Evolutionary conservation across 2,888 invertebrate species (phyloP), one percentile per base, ranked within the genome.

Genomic region (Brachycybe producta): DNA sequence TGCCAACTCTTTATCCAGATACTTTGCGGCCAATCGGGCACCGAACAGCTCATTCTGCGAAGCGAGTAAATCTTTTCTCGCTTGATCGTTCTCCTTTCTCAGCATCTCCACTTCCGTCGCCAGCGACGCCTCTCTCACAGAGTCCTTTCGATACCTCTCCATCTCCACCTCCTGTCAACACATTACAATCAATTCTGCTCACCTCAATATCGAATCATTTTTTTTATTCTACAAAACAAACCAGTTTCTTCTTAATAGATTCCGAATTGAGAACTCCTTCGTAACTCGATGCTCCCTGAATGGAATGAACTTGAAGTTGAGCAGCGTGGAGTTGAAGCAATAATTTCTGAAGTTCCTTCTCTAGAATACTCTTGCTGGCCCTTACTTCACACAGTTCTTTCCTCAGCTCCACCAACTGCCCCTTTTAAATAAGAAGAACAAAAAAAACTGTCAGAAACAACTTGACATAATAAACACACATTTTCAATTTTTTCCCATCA

Each of bases 1-100:
- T 28, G 84, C 84, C 52, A 85, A 67, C 65, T 85, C 84, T 64
- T 87, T 87, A 66, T 88, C 86, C 57, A 87, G 69, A 65, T 87
- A 87, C 63, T 84, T 84, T 11, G 86, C 84, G 8, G 86, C 85
- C 56, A 87, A 70, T 60, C 84, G 76, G 13, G 86, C 84, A 35
- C 85, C 86, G 63, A 82, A 85, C 5, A 87, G 78, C 67, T 87
- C 86, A 15, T 82, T 81, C 63, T 85, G 81, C 43, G 85, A 67
- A 2, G 82, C 78, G 19, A 82, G 72, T 51, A 84, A 75, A 39
- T 81, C 79, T 61, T 80, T 78, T 44, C 82, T 67, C 30, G 85
- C 70, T 7, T 78, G 74, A 23, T 75, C 73, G 64, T 84, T 84
- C 66, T 84, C 84, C 45, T 75, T 67, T 52, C 76, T 74, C 41